Conservation (phyloP, 2,113 vertebrate species). For the Elephantulus edwardii region DNA sequence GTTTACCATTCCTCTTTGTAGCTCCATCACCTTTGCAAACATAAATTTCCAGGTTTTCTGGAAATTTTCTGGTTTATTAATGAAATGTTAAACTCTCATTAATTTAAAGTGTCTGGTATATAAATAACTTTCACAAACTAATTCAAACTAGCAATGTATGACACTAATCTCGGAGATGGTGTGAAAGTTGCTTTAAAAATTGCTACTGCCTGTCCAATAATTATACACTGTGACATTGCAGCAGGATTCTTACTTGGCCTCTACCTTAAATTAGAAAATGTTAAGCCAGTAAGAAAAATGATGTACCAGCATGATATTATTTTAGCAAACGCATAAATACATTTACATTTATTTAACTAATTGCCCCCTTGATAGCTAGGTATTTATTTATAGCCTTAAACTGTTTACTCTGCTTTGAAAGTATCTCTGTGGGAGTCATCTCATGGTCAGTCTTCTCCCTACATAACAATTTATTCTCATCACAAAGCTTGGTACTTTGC, state of each 20-base stretch:
- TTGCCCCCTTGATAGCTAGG: constrained; percentile 55
- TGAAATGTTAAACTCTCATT: constrained; percentile 80
- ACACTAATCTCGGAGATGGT: constrained; percentile 83
- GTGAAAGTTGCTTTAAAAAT: constrained; percentile 85
- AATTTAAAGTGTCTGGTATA: constrained; percentile 83
- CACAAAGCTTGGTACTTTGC: constrained; percentile 34
- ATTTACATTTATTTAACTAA: constrained; percentile 72
- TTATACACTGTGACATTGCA: constrained; percentile 84
- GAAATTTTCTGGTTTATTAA: constrained; percentile 86
- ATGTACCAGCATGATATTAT: constrained; percentile 71
- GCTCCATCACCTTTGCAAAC: constrained; percentile 77
- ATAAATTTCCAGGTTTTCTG: constrained; percentile 77
- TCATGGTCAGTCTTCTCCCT: constrained; percentile 28
- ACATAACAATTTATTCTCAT: constrained; percentile 50
- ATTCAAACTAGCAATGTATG: constrained; percentile 82
- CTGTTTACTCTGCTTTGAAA: background rate
- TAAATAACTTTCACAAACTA: constrained; percentile 86
- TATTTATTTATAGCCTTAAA: constrained; percentile 68
- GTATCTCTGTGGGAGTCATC: constrained; percentile 1
- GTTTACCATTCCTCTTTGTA: constrained; percentile 79
- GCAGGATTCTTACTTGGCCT: constrained; percentile 77
- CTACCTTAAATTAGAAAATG: constrained; percentile 83
- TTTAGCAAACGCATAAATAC: constrained; percentile 75
- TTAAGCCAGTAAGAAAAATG: constrained; percentile 69
- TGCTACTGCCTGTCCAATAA: constrained; percentile 83